phyloP scores from a whole-genome alignment of 2,797 vertebrate genomes.

The Gymnoscopelus microlampas region DNA sequence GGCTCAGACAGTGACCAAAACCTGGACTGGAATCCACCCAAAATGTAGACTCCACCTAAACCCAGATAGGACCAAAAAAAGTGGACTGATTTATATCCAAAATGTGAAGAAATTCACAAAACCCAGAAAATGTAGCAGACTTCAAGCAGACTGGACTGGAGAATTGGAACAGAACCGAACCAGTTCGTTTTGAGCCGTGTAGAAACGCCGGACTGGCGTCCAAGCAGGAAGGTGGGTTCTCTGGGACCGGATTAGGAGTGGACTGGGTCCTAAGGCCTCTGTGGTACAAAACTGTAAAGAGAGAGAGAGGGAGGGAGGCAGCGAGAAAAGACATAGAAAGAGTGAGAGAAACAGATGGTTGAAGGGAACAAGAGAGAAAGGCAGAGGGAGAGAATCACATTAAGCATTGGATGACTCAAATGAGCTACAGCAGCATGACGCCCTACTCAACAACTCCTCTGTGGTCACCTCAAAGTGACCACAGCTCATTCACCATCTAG shows the following conservation, averaged over 20 bases:
- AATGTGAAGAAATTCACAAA: background rate
- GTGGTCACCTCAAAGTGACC: no score
- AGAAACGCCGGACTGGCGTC: conserved; percentile 4
- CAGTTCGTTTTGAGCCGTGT: no score
- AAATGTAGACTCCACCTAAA: conserved; percentile 19
- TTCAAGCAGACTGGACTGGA: conserved; percentile 1
- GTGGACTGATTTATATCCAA: no score
- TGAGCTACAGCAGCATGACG: no score
- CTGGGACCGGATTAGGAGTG: background rate
- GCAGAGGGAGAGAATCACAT: background rate
- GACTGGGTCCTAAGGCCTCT: conserved; percentile 14
- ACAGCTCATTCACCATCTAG: no score
- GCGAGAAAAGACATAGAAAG: background rate
- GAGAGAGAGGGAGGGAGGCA: conserved; percentile 13
- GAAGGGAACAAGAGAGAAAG: background rate
- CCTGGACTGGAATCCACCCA: conserved; percentile 43
- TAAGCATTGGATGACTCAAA: background rate
- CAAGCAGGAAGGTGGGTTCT: conserved; percentile 21
- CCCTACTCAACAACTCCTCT: no score
- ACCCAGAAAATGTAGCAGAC: background rate
- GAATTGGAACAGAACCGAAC: background rate
- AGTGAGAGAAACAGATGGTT: background rate
- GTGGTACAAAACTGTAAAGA: conserved; percentile 15
- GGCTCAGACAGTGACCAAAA: background rate
- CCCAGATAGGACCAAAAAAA: no score